These are phyloP conservation scores for Lacerta viridis DNA, from an alignment of 2,797 vertebrate genomes.

Conservation along the genomic window DNA sequence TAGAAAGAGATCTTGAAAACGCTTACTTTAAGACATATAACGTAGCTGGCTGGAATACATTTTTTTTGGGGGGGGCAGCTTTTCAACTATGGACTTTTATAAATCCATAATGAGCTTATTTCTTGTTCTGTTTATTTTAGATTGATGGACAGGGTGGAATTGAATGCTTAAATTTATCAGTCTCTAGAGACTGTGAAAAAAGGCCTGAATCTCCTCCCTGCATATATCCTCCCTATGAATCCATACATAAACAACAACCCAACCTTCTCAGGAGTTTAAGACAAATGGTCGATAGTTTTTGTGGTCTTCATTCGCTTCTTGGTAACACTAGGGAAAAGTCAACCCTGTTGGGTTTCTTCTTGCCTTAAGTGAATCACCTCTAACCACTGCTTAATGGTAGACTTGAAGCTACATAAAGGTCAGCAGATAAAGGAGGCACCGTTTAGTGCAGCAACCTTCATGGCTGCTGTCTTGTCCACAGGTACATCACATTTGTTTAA, in stretches of 20 bases:
- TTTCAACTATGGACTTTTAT: conserved; percentile 32
- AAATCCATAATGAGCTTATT: conserved; percentile 1
- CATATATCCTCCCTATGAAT: background rate
- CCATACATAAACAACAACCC: background rate
- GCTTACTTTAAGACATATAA: conserved; percentile 39
- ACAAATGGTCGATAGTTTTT: background rate
- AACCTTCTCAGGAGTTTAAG: background rate
- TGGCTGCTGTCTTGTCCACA: background rate
- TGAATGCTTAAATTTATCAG: background rate
- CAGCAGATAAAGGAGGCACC: background rate
- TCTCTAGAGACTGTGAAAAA: background rate
- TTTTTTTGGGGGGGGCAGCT: background rate
- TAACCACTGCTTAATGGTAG: background rate
- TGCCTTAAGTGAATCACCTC: background rate
- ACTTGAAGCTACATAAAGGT: background rate
- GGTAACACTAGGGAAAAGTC: background rate
- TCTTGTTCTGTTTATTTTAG: background rate
- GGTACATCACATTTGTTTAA: background rate
- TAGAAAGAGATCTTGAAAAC: conserved; percentile 32
- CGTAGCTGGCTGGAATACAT: background rate
- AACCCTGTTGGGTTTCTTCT: background rate
- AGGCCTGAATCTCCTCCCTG: background rate
- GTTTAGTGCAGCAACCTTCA: background rate
- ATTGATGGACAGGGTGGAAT: background rate
- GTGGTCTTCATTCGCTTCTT: background rate